Conservation (phyloP, 1,140 invertebrate species). For the Penaeus japonicus region DNA sequence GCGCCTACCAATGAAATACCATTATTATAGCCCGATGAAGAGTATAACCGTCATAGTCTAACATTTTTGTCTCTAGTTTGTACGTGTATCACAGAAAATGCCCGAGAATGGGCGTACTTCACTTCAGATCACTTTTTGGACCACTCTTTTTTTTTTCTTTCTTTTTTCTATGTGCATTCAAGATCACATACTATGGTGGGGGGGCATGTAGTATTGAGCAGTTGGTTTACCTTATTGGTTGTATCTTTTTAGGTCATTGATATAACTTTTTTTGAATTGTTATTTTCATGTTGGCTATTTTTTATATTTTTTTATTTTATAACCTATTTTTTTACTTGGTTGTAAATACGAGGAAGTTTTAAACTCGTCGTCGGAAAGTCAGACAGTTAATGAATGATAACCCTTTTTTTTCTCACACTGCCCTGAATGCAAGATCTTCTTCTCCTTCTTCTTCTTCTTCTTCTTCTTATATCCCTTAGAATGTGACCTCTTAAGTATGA, state of each 20-base stretch:
- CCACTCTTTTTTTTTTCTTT: neutral
- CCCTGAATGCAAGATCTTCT: too few species aligned
- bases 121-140: constrained; percentile 43
- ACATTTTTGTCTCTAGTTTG: constrained; percentile 22
- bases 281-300: too few species aligned
- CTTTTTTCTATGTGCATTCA: neutral
- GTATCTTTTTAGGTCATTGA: neutral
- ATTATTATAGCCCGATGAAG: constrained; percentile 30
- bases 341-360: too few species aligned
- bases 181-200: neutral
- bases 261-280: neutral
- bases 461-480: too few species aligned
- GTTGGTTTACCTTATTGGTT: neutral
- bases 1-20: constrained; percentile 41
- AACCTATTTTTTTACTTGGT: too few species aligned
- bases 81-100: constrained; percentile 45
- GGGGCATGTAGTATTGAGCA: too few species aligned
- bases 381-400: too few species aligned
- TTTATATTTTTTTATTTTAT: too few species aligned
- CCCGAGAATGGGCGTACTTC: constrained; percentile 25
- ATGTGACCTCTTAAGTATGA: too few species aligned
- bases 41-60: constrained; percentile 28
- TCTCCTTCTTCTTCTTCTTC: too few species aligned
- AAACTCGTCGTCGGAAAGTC: too few species aligned
- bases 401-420: too few species aligned